A percentile compares a stretch with the other conserved stretches of the same genome.
phyloP scores from a whole-genome alignment of 1,140 invertebrate genomes.

The Anadara kagoshimensis region DNA sequence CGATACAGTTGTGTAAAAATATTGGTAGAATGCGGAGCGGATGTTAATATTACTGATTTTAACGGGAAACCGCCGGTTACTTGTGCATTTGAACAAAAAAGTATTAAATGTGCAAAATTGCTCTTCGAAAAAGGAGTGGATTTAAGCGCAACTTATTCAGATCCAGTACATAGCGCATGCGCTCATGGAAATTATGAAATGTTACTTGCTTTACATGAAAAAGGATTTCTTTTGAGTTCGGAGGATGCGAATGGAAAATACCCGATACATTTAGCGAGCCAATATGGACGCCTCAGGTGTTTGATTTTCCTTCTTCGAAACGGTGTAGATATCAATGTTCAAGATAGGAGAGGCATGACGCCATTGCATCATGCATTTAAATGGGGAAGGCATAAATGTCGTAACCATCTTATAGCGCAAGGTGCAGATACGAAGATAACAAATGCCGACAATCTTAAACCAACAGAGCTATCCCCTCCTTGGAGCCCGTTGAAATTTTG shows the following conservation, averaged over 20 bases:
- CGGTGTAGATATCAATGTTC: constrained; percentile 3
- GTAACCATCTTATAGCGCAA: constrained; percentile 5
- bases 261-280: constrained; percentile 31
- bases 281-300: constrained; percentile 25
- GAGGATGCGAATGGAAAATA: constrained; percentile 25
- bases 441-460: not conserved
- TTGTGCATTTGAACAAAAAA: constrained; percentile 20
- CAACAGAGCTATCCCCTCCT: constrained; percentile 19
- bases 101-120: constrained; percentile 1
- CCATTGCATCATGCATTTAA: constrained; percentile 31
- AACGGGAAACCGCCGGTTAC: constrained; percentile 14
- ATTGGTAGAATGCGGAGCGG: constrained; percentile 6
- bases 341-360: not conserved
- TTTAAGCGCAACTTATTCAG: not conserved
- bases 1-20: constrained; percentile 2
- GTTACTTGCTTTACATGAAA: constrained; percentile 11
- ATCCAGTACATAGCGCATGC: constrained; percentile 24
- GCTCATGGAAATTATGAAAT: constrained; percentile 12
- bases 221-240: constrained; percentile 1
- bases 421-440: not conserved
- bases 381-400: constrained; percentile 6
- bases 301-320: constrained; percentile 5
- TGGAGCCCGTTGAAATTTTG: not conserved
- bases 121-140: constrained; percentile 12
- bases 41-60: constrained; percentile 10